Conservation (phyloP, 2,888 invertebrate genomes). For the Sabatieria punctata region DNA sequence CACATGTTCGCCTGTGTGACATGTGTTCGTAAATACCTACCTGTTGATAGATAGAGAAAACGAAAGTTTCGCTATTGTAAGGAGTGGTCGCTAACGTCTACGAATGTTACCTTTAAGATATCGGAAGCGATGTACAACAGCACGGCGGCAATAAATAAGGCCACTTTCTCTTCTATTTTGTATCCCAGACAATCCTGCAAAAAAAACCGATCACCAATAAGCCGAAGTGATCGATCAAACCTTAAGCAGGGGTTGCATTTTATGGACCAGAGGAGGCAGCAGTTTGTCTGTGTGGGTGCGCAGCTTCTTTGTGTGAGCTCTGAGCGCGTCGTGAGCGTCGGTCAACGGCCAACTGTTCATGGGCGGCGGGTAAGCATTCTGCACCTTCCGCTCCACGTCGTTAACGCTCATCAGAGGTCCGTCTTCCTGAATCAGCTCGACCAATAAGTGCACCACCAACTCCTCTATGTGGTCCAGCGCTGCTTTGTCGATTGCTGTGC, state of each 20-base stretch:
- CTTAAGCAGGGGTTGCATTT: too few species aligned
- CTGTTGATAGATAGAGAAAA: too few species aligned
- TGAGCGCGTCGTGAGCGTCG: too few species aligned
- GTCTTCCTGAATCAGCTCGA: conserved; percentile 37
- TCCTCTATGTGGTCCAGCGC: conserved; percentile 80
- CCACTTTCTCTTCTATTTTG: conserved; percentile 48
- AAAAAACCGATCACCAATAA: too few species aligned
- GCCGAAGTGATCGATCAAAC: too few species aligned
- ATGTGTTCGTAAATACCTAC: too few species aligned
- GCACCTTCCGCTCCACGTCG: conserved; percentile 83
- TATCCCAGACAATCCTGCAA: conserved; percentile 35
- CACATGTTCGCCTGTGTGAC: too few species aligned
- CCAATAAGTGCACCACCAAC: conserved; percentile 66
- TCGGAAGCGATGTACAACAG: conserved; percentile 87
- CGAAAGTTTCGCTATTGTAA: too few species aligned
- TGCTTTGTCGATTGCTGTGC: conserved; percentile 55
- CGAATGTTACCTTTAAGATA: conserved; percentile 59
- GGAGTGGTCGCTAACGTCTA: too few species aligned
- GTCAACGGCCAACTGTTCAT: conserved; percentile 69
- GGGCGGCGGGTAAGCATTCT: conserved; percentile 79
- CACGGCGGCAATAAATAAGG: conserved; percentile 74
- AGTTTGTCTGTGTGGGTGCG: too few species aligned
- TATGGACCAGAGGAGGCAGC: too few species aligned
- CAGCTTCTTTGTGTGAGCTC: too few species aligned
- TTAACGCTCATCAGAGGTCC: conserved; percentile 36